Conservation (phyloP, 1,140 invertebrate species). For the Frieseomelitta varia region DNA sequence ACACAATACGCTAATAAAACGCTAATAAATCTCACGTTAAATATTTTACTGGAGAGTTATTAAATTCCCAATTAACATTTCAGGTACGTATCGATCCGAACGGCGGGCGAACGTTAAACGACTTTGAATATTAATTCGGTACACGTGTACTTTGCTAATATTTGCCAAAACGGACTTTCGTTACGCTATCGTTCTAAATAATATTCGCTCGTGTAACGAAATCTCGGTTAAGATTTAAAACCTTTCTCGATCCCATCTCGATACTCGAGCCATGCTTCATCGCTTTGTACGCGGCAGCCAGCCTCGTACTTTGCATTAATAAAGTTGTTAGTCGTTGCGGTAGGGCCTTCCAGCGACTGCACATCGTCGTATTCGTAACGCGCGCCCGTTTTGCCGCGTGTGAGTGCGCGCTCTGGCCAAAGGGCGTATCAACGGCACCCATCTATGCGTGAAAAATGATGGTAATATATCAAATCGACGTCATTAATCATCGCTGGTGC, state of each 20-base stretch:
- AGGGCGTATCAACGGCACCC: conserved; percentile 68
- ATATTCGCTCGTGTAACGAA: background rate
- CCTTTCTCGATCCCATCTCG: no score
- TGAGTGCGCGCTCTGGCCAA: conserved; percentile 18
- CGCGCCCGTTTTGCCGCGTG: background rate
- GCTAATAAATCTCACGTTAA: background rate
- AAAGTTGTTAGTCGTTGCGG: conserved; percentile 59
- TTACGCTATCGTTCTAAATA: background rate
- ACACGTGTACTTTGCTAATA: background rate
- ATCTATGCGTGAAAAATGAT: conserved; percentile 79
- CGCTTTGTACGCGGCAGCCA: no score
- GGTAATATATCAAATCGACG: conserved; percentile 68
- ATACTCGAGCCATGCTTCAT: background rate
- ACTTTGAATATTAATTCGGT: background rate
- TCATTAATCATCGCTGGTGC: conserved; percentile 72
- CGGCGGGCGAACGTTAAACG: background rate
- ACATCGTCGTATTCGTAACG: background rate
- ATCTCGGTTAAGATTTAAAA: background rate
- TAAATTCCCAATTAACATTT: background rate
- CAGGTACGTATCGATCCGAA: background rate
- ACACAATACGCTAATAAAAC: background rate
- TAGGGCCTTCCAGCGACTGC: conserved; percentile 15
- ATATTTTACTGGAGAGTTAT: background rate
- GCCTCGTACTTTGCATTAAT: conserved; percentile 41
- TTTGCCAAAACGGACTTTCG: background rate